Evolutionary conservation across 2,888 invertebrate genomes (phyloP), one percentile per base, ranked within the genome.

Genomic region (Pomacea canaliculata): DNA sequence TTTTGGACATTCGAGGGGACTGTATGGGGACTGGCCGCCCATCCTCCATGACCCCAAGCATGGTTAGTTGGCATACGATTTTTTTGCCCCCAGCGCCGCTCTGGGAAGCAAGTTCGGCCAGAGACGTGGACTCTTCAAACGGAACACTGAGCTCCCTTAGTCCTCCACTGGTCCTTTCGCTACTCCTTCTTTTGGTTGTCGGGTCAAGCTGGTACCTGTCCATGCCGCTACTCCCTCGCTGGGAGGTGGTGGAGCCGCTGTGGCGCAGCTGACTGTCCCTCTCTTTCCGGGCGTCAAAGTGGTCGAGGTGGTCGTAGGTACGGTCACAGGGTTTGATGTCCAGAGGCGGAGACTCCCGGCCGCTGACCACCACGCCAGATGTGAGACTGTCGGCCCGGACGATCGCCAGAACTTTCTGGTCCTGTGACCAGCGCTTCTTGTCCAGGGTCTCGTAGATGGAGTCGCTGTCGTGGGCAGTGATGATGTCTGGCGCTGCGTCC

Each of bases 361-460:
- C 63, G 19, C 16, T 12, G 19, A 27, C 23, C 5, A 63, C 63
- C 4, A 1, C 51, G 8, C 16, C 51, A 56, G 16, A 4, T 2
- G 12, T 56, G 51, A 56, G 51, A 16, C 51, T 56, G 51, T 56
- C 51, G 51, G 12, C 12, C 51, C 16, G 4, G 51, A 56, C 51
- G 10, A 56, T 10, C 8, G 51, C 3, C 12, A 56, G 16, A 27
- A 16, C 48, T 10, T 18, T 7, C 13, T 37, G 46, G 65, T 72
- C 72, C 48, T 49, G 51, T 65, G 72, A 65, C 51, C 51, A 56
- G 10, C 74, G 68, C 51, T 67, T 69, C 48, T 68, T 67, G 69
- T 74, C 73, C 68, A 74, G 37, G 1, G 74, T 74, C 49, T 74
- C 74, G 74, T 74, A 74, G 51, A 74, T 74, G 19, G 74, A 69